A percentile compares a stretch with the other conserved stretches of the same genome.
phyloP scores from a whole-genome alignment of 2,888 invertebrate species.

The Apotomis capreana region DNA sequence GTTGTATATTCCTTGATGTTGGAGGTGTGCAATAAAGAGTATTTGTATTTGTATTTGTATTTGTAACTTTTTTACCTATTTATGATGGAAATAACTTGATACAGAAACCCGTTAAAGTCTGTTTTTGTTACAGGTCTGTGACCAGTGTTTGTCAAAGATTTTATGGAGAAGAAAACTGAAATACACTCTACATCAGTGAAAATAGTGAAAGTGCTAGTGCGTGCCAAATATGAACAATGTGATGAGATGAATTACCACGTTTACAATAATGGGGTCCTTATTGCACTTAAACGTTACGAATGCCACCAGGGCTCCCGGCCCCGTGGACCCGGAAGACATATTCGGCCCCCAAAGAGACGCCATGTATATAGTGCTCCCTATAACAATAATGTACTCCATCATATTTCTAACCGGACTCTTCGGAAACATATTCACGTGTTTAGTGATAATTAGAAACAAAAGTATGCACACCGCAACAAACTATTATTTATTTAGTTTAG shows the following conservation, averaged over 20 bases:
- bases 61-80: too few relatives aligned
- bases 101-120: too few relatives aligned
- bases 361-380: constrained; percentile 86
- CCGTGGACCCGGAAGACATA: constrained; percentile 62
- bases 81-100: too few relatives aligned
- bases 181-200: background rate
- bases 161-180: too few relatives aligned
- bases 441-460: constrained; percentile 91
- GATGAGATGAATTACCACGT: background rate
- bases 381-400: constrained; percentile 89
- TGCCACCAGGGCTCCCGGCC: constrained; percentile 46
- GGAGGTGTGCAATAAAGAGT: too few relatives aligned
- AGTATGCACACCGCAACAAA: constrained; percentile 93
- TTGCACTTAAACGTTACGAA: constrained; percentile 40
- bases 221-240: constrained; percentile 11
- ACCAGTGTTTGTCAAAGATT: background rate
- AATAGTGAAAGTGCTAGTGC: constrained; percentile 3
- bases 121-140: constrained; percentile 29
- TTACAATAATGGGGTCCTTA: constrained; percentile 23
- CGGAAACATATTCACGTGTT: constrained; percentile 92
- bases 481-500: constrained; percentile 92
- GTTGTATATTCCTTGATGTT: too few relatives aligned
- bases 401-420: constrained; percentile 91
- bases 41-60: too few relatives aligned
- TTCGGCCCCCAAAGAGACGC: constrained; percentile 81